Conservation (phyloP, 2,113 vertebrate species). For the Oophaga pumilio region DNA sequence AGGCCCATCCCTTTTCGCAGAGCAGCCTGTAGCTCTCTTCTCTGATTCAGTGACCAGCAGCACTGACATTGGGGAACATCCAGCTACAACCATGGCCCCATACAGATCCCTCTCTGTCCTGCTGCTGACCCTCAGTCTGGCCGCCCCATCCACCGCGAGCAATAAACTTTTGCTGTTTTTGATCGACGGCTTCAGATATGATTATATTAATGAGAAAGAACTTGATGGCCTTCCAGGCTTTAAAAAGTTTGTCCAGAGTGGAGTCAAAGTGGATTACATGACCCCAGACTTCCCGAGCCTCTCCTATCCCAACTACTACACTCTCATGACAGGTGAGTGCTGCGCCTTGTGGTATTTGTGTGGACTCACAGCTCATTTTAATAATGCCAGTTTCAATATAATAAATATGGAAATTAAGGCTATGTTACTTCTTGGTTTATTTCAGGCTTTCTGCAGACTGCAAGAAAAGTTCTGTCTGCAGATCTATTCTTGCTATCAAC, state of each 20-base stretch:
- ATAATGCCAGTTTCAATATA: not conserved
- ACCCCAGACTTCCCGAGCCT: conserved; percentile 92
- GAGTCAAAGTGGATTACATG: conserved; percentile 91
- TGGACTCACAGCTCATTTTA: not conserved
- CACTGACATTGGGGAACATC: conserved; percentile 32
- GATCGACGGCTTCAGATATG: conserved; percentile 89
- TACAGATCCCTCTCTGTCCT: conserved; percentile 55
- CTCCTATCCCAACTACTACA: conserved; percentile 94
- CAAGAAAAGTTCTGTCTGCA: not conserved
- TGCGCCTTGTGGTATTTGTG: not conserved
- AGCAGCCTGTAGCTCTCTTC: not conserved
- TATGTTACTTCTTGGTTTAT: not conserved
- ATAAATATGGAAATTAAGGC: not conserved
- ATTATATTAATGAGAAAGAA: conserved; percentile 83
- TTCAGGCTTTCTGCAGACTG: not conserved
- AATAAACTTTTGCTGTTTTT: conserved; percentile 85
- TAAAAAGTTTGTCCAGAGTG: conserved; percentile 76
- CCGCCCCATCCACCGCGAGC: conserved; percentile 51
- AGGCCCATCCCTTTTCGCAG: conserved; percentile 29
- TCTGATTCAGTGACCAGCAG: not conserved
- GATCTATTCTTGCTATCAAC: too few relatives aligned
- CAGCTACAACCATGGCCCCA: conserved; percentile 62
- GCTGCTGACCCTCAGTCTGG: conserved; percentile 60
- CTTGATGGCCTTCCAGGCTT: conserved; percentile 81
- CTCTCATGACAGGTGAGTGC: conserved; percentile 90